phyloP scores from a whole-genome alignment of 2,797 vertebrate genomes.

The Paramormyrops hopkinsi region DNA sequence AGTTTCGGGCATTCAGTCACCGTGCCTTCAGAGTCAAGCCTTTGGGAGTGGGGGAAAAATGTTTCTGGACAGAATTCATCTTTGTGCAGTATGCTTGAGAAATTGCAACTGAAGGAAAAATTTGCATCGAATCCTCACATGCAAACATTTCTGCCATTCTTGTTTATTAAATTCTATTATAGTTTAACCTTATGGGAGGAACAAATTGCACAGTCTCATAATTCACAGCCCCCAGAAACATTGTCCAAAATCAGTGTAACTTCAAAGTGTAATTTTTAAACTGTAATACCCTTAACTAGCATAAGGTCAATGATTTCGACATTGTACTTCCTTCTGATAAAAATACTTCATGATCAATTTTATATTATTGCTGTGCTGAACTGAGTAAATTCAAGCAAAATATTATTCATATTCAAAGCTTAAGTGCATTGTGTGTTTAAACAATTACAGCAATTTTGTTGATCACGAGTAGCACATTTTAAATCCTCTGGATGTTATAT shows the following conservation, averaged over 20 bases:
- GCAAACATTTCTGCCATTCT: neutral
- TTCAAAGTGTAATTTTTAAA: constrained; percentile 37
- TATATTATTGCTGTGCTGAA: neutral
- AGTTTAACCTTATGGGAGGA: neutral
- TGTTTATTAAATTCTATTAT: neutral
- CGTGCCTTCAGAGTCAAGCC: neutral
- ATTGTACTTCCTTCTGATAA: neutral
- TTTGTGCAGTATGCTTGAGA: neutral
- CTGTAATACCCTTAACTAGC: constrained; percentile 43
- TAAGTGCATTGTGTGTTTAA: neutral
- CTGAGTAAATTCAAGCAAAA: neutral
- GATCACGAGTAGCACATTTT: neutral
- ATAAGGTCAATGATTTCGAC: neutral
- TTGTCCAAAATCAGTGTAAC: neutral
- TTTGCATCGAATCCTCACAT: neutral
- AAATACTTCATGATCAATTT: neutral
- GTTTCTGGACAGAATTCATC: neutral
- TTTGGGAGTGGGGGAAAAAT: neutral
- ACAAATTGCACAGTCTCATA: neutral
- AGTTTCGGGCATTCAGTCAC: neutral
- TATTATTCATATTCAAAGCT: neutral
- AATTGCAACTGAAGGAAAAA: neutral
- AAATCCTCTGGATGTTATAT: neutral
- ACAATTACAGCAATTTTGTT: neutral
- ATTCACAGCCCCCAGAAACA: neutral